Evolutionary conservation across 2,797 vertebrate species (phyloP), one percentile per base, ranked within the genome.

Genomic region (Pantherophis vulpinus): DNA sequence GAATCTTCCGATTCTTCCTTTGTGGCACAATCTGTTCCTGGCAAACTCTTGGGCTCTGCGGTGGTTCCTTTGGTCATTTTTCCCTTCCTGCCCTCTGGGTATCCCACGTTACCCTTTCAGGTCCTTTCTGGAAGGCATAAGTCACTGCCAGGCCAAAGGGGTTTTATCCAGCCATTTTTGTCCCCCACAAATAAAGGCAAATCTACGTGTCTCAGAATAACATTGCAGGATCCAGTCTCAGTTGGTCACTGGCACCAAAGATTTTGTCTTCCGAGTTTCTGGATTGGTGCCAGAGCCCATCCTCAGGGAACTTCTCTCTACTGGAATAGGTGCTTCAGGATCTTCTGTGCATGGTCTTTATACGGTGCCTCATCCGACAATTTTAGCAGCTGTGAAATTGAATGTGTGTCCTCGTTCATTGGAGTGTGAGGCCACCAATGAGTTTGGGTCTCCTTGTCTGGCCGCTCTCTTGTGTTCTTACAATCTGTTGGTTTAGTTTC

Each of bases 21-120:
- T 7, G 0, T 74, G n/a, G 37, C 0, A 16, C 32, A 0, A 3
- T 2, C 59, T 94, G 63, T 29, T 91, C 5, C 13, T 88, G 16
- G 0, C 91, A n/a, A 13, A 4, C 12, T 66, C 32, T 1, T 89
- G 32, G 3, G 32, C 83, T 42, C 7, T 51, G 1, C 0, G 1
- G 86, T 32, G 5, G 20, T 55, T 56, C 4, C 0, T 25, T 51
- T 8, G 92, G 86, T 89, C 1, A 9, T 32, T 63, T 94, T 0
- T 2, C 91, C 87, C 42, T 93, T 95, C 42, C 42, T 42, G 86
- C n/a, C 66, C 25, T 88, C 87, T 12, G 7, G 55, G 32, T 12
- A 58, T 86, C 66, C 32, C 8, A 0, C 8, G 58, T 74, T 87
- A 91, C 14, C 23, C 55, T 16, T 56, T 20, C 56, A 89, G 92